A percentile compares a stretch with the other conserved stretches of the same genome.
phyloP scores from a whole-genome alignment of 1,140 invertebrate genomes.

The Camponotus floridanus region DNA sequence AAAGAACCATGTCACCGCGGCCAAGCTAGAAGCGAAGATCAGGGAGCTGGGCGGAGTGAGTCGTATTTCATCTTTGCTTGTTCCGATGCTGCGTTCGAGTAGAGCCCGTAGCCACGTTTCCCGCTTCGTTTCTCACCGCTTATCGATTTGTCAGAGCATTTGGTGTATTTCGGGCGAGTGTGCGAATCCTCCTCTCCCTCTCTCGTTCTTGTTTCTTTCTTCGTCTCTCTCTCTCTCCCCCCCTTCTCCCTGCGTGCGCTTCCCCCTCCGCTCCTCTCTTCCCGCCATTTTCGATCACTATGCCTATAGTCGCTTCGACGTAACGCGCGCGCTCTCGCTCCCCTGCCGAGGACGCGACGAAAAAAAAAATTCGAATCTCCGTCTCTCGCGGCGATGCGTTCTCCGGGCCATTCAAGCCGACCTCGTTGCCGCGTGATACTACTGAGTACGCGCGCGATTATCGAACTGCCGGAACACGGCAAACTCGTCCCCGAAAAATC shows the following conservation, averaged over 20 bases:
- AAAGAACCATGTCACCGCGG: conserved; percentile 88
- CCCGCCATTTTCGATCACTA: conserved; percentile 64
- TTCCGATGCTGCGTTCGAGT: conserved; percentile 13
- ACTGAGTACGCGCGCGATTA: conserved; percentile 42
- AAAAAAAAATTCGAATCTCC: conserved; percentile 54
- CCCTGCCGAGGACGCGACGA: neutral
- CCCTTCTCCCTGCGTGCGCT: neutral
- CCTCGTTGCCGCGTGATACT: conserved; percentile 49
- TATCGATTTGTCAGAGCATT: conserved; percentile 50
- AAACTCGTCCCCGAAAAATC: conserved; percentile 45
- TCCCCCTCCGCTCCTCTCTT: conserved; percentile 31
- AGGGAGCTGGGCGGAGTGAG: conserved; percentile 90
- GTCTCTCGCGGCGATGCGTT: conserved; percentile 37
- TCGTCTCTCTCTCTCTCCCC: neutral
- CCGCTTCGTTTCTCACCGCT: conserved; percentile 31
- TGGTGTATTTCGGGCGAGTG: conserved; percentile 40
- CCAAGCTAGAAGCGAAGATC: conserved; percentile 88
- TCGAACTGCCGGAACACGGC: conserved; percentile 42
- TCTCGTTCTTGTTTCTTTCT: neutral
- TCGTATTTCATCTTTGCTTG: conserved; percentile 69
- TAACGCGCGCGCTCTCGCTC: conserved; percentile 49
- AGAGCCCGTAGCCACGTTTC: conserved; percentile 13
- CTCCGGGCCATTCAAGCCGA: conserved; percentile 46
- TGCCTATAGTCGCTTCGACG: conserved; percentile 59
- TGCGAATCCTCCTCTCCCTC: conserved; percentile 17